phyloP scores from a whole-genome alignment of 2,888 invertebrate genomes.

The Apotomis betuletana region DNA sequence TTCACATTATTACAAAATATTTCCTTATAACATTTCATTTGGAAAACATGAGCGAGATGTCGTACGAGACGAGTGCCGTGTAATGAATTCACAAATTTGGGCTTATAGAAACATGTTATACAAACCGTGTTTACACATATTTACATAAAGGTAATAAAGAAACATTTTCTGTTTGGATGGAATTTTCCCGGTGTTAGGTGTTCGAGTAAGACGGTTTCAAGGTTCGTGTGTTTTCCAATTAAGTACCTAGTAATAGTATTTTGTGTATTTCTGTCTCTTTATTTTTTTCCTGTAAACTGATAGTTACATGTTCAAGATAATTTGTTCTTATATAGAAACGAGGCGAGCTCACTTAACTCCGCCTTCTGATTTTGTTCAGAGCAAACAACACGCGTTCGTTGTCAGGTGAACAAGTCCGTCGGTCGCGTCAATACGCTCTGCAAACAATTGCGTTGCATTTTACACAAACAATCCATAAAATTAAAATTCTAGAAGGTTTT shows the following conservation, averaged over 20 bases:
- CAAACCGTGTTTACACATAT: background rate
- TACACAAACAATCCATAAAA: too few relatives aligned
- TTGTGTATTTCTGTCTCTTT: too few relatives aligned
- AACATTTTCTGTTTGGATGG: background rate
- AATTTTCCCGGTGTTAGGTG: background rate
- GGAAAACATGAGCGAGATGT: slow-evolving; percentile 1
- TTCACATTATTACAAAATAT: background rate
- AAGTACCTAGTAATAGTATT: background rate
- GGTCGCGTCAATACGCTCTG: too few relatives aligned
- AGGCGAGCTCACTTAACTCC: too few relatives aligned
- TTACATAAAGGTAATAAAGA: background rate
- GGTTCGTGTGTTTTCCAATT: background rate
- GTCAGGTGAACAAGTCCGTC: too few relatives aligned
- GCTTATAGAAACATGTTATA: background rate
- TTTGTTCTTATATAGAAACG: too few relatives aligned
- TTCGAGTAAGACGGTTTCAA: background rate
- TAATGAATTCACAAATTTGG: slow-evolving; percentile 18
- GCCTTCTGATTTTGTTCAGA: too few relatives aligned
- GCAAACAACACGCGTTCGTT: too few relatives aligned
- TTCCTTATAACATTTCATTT: background rate
- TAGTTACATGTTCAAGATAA: too few relatives aligned
- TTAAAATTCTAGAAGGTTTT: too few relatives aligned
- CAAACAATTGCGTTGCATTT: too few relatives aligned
- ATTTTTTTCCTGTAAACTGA: too few relatives aligned
- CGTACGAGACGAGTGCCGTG: background rate